Conservation (phyloP, 2,113 vertebrate species). For the Cygnus atratus region DNA sequence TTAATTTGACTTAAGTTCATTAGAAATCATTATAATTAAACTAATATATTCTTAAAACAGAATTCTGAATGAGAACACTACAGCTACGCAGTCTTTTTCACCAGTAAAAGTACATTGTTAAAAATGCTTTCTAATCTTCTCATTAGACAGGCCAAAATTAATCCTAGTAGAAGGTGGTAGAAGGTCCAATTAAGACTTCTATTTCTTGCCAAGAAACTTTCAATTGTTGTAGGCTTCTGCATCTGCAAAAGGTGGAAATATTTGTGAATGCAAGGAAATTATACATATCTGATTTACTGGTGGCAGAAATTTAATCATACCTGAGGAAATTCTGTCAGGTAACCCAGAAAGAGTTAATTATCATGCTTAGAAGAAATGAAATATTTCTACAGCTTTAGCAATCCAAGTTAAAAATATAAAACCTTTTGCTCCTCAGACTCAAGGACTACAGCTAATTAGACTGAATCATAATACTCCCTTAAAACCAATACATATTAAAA, state of each 20-base stretch:
- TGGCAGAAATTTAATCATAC: not conserved
- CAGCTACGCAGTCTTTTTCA: not conserved
- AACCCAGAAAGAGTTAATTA: conserved; percentile 2
- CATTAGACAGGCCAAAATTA: not conserved
- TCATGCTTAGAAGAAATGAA: not conserved
- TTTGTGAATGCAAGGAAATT: not conserved
- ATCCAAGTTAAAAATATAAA: conserved; percentile 28
- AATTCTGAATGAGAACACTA: not conserved
- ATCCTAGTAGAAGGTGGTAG: not conserved
- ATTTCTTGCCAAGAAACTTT: not conserved
- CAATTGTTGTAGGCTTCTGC: not conserved
- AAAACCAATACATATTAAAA: conserved; percentile 1
- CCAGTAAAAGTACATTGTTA: not conserved
- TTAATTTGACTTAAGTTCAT: not conserved
- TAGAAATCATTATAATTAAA: not conserved
- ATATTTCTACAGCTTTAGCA: not conserved
- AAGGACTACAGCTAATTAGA: conserved; percentile 25
- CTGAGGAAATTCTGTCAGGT: not conserved
- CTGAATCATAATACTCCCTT: not conserved
- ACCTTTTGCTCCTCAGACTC: not conserved
- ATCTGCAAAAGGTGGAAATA: not conserved
- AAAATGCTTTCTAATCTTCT: not conserved
- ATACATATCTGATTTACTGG: not conserved
- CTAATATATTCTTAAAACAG: not conserved
- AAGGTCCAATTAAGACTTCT: not conserved